Evolutionary conservation across 1,140 invertebrate species (phyloP).

Genomic region (Drosophila nannoptera): DNA sequence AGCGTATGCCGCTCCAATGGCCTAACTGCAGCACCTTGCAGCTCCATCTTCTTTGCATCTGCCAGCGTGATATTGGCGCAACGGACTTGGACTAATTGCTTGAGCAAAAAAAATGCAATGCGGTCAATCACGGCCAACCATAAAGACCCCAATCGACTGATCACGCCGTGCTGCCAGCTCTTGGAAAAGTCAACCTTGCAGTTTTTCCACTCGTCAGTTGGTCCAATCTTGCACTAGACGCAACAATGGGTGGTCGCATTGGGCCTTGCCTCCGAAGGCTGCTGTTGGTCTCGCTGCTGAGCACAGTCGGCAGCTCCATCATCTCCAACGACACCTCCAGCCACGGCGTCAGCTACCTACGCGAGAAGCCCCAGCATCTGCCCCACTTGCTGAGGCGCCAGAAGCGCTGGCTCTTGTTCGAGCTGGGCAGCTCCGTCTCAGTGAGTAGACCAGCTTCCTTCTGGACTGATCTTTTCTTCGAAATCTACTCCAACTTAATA

Average conservation of each 20-base stretch:
- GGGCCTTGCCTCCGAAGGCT: constrained; percentile 12
- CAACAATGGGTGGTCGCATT: constrained; percentile 41
- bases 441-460: constrained; percentile 29
- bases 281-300: constrained; percentile 13
- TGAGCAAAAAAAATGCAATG: constrained; percentile 46
- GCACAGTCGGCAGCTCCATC: background rate
- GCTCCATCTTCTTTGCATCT: too few species aligned
- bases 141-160: constrained; percentile 39
- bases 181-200: constrained; percentile 6
- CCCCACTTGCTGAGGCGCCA: constrained; percentile 44
- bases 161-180: constrained; percentile 38
- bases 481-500: background rate
- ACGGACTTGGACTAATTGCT: constrained; percentile 37
- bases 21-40: too few species aligned
- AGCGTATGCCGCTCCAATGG: too few species aligned
- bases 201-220: constrained; percentile 12
- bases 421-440: constrained; percentile 49
- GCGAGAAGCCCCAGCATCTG: constrained; percentile 27
- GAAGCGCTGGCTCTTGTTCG: constrained; percentile 66
- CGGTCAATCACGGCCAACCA: constrained; percentile 26
- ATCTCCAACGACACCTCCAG: constrained; percentile 5
- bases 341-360: constrained; percentile 45
- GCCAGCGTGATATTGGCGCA: too few species aligned
- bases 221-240: constrained; percentile 4
- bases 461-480: background rate